Evolutionary conservation across 2,888 invertebrate species (phyloP), one percentile per base, ranked within the genome.

Genomic region (Leptopilina myrica): DNA sequence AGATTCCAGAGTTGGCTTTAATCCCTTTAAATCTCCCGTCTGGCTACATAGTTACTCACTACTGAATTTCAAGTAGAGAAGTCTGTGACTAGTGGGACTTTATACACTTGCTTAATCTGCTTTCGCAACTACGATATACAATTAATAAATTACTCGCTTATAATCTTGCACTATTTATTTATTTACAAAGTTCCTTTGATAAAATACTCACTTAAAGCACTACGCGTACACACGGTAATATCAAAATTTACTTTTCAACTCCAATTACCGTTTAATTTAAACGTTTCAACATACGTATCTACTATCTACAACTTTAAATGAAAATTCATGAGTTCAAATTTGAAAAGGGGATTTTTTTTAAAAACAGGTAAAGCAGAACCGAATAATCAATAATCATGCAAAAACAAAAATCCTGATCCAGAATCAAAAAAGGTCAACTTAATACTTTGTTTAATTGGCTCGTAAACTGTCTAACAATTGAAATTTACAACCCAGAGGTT

Each of bases 51-150:
- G 73, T 73, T 73, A 59, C 56, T 73, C 73, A 73, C 73, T 73
- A 73, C 73, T 73, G 73, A 73, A 73, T 73, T 73, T 73, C 56
- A 73, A 73, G 73, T 40, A 59, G 73, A 64, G 64, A 73, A 56
- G 73, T 73, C 56, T 73, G 56, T 59, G 73, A 73, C 73, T 73
- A 73, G 73, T 73, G 73, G 56, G 73, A 73, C 73, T 73, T 73
- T 59, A 73, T 73, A 59, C 73, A 73, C 73, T 73, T 73, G 73
- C 73, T 59, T 73, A 73, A 73, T 73, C 73, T 73, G 56, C 73
- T 56, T 73, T 73, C 56, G 56, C 73, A 73, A 73, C 73, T 73
- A 33, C n/a, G 40, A 73, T 73, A 73, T 56, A 73, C 53, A 73
- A 73, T 73, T 73, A 73, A 73, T 73, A 73, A 56, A 73, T 73